Evolutionary conservation across 2,888 invertebrate species (phyloP).

Genomic region (Spilosoma lubricipeda): DNA sequence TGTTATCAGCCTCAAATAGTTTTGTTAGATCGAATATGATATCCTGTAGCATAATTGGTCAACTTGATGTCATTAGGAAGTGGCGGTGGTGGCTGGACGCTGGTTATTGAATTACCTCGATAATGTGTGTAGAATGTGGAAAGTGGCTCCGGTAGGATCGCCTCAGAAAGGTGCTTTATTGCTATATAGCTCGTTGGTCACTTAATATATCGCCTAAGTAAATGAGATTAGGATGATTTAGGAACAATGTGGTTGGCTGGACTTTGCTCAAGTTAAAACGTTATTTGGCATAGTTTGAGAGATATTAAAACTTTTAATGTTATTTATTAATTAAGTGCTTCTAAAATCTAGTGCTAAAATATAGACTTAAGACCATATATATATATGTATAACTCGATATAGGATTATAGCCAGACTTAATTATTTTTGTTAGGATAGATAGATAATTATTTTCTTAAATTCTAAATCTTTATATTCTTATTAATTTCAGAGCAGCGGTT

Average conservation of each 20-base stretch:
- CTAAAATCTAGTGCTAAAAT: too few species aligned
- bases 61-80: conserved; percentile 54
- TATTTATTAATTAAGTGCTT: too few species aligned
- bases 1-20: neutral
- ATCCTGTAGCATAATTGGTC: conserved; percentile 22
- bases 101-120: conserved; percentile 53
- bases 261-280: neutral
- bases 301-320: neutral
- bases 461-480: too few species aligned
- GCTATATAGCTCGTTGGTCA: neutral
- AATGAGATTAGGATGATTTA: neutral
- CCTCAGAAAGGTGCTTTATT: conserved; percentile 7
- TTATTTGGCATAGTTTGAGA: neutral
- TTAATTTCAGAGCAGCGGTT: too few species aligned
- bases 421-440: too few species aligned
- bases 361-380: too few species aligned
- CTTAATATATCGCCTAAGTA: conserved; percentile 5
- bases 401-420: too few species aligned
- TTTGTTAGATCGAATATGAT: conserved; percentile 18
- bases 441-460: too few species aligned
- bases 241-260: neutral
- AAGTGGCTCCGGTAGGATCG: conserved; percentile 24
- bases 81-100: conserved; percentile 33
- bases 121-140: conserved; percentile 46
- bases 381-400: too few species aligned